phyloP scores from a whole-genome alignment of 1,140 invertebrate genomes.

The Amyelois transitella region DNA sequence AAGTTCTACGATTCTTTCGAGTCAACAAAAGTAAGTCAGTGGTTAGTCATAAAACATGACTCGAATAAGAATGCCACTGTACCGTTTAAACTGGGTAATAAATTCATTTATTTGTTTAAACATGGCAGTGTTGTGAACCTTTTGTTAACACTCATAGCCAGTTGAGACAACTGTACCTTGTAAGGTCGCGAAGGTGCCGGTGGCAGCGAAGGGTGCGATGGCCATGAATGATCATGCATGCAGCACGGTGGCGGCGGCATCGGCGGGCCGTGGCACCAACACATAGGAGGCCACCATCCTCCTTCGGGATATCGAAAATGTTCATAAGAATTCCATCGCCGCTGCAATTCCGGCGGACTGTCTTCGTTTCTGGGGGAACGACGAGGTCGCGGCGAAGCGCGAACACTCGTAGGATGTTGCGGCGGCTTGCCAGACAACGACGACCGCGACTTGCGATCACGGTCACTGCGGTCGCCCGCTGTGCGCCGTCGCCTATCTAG shows the following conservation, averaged over 20 bases:
- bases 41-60: no score
- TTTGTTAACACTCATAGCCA: not conserved
- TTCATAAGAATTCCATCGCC: slow-evolving; percentile 70
- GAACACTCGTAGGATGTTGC: slow-evolving; percentile 60
- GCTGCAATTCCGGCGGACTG: slow-evolving; percentile 54
- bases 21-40: no score
- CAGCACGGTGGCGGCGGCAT: slow-evolving; percentile 55
- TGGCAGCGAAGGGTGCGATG: slow-evolving; percentile 56
- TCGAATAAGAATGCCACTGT: not conserved
- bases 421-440: slow-evolving; percentile 69
- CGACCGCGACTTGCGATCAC: slow-evolving; percentile 76
- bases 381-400: slow-evolving; percentile 55
- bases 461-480: slow-evolving; percentile 49
- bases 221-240: slow-evolving; percentile 61
- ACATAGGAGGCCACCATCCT: slow-evolving; percentile 79
- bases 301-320: slow-evolving; percentile 67
- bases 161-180: slow-evolving; percentile 39
- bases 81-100: not conserved
- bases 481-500: slow-evolving; percentile 70
- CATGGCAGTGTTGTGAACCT: not conserved
- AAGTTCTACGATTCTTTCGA: no score
- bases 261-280: slow-evolving; percentile 62
- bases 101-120: no score
- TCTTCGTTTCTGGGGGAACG: slow-evolving; percentile 42
- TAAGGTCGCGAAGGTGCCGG: slow-evolving; percentile 38